Base-by-base conservation (phyloP, 2,888 invertebrate genomes). In the Melanotus villosus region DNA sequence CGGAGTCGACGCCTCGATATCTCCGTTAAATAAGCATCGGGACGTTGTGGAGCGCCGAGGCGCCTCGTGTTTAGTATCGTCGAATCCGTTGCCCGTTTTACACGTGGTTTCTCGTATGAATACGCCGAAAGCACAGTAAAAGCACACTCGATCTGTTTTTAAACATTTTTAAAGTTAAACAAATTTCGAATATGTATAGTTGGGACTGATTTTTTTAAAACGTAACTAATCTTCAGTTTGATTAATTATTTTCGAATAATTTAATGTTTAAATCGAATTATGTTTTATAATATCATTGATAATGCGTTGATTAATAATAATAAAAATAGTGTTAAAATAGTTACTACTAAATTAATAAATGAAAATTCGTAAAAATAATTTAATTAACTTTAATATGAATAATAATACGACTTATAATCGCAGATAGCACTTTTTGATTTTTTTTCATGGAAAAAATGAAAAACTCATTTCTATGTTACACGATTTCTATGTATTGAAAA, bases 31-130 rank as follows among this genome's bases (percentile, higher is more conserved):
- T 69, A 60, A 65, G 71, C 70, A 68, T 72, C 71, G 70, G 73
- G 71, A 71, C 73, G 72, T 65, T 71, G 71, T 65, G 67, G 65
- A 73, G 72, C 70, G 62, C 50, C 69, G 63, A 41, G 62, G 65
- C 58, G 64, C 71, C 66, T 56, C 68, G 67, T 65, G 69, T 54
- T 71, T 65, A 74, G 74, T 74, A 67, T 65, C 47, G 34, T 64
- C 70, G 71, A 56, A 68, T 32, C 68, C 71, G 71, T 56, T 47
- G 56, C 12, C 34, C 26, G 63, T 58, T 45, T 32, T 45, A 62
- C 64, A 65, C 65, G 65, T 45, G 59, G 5, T 9, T 52, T 9
- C 32, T 38, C 41, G 56, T 14, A 38, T 2, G 38, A n/a, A 56
- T 18, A 56, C 56, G 56, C 32, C 36, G 56, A 21, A 38, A 38